Base-by-base conservation (phyloP, 2,888 invertebrate species). In the Timandra comae region DNA sequence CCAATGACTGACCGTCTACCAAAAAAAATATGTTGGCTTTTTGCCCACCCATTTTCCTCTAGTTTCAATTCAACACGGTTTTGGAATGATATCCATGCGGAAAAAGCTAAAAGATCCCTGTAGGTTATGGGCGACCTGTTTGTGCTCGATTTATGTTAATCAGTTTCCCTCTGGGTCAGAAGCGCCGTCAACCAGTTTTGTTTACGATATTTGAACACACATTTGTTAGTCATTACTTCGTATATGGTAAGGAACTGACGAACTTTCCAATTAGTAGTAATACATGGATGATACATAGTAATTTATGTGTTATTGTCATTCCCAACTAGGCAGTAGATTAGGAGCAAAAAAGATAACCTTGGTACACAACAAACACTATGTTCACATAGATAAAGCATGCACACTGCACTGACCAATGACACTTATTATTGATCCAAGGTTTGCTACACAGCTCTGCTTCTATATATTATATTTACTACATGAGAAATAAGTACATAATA, bases 21-120 rank as follows among this genome's bases (percentile, higher is more conserved):
- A 71, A 75, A 82, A 78, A 82, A 81, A 80, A 69, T 68, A 64
- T 70, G 68, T 82, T 85, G 85, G 84, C 84, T 82, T 73, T 76
- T 78, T 85, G 85, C 85, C 85, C 84, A 84, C 73, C 79, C 73
- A 63, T 80, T 82, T 82, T 76, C 78, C 76, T 76, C 62, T 69
- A 69, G 66, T 70, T 67, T 69, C 38, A 40, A 35, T 38, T 29
- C 63, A 65, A 74, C 67, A 72, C 49, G 54, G 63, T 71, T 79
- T 73, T 62, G 59, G 52, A 59, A 61, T 70, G 66, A 70, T 54
- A 69, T 63, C 61, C 73, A 78, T 68, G 76, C 64, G 75, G 64
- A 66, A 65, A 66, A 70, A 63, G 67, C 65, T 49, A 68, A 69
- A 64, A 57, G 66, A 70, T 69, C 64, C 65, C 66, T 68, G 46